These are phyloP conservation scores for Rhyzopertha dominica DNA, from an alignment of 1,140 invertebrate species.

Conservation along the genomic window DNA sequence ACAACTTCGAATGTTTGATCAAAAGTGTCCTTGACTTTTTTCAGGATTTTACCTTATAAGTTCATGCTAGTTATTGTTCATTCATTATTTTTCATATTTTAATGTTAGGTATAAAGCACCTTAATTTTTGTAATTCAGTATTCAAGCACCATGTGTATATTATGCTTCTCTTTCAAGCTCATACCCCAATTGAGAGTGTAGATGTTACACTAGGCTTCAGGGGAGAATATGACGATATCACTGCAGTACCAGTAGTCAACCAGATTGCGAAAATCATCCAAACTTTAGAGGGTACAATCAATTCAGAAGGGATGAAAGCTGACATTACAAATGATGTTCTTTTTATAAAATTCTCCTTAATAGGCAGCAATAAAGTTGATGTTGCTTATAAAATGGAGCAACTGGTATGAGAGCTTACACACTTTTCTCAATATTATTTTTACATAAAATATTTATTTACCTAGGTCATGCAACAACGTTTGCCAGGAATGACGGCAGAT, in stretches of 20 bases:
- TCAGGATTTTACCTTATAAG: too few relatives aligned
- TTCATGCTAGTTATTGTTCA: too few relatives aligned
- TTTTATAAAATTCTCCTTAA: constrained; percentile 55
- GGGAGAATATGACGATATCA: constrained; percentile 50
- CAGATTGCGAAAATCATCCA: constrained; percentile 52
- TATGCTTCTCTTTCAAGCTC: constrained; percentile 50
- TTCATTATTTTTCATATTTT: too few relatives aligned
- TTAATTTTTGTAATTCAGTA: too few relatives aligned
- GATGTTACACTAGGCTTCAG: constrained; percentile 59
- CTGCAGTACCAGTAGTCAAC: constrained; percentile 43
- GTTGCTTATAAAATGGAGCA: constrained; percentile 61
- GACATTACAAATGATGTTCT: constrained; percentile 53
- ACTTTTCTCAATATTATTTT: constrained; percentile 2
- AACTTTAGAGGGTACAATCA: constrained; percentile 51
- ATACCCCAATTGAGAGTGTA: constrained; percentile 56
- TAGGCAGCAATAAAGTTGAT: constrained; percentile 61
- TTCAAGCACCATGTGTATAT: too few relatives aligned
- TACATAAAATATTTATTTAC: constrained; percentile 4
- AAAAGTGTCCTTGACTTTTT: too few relatives aligned
- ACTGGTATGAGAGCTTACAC: constrained; percentile 45
- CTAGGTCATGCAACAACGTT: constrained; percentile 54
- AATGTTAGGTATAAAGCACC: too few relatives aligned
- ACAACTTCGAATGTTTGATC: too few relatives aligned
- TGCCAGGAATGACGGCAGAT: constrained; percentile 56
- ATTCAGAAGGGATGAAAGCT: constrained; percentile 52